phyloP scores from a whole-genome alignment of 2,113 vertebrate genomes.

The Aptenodytes forsteri region DNA sequence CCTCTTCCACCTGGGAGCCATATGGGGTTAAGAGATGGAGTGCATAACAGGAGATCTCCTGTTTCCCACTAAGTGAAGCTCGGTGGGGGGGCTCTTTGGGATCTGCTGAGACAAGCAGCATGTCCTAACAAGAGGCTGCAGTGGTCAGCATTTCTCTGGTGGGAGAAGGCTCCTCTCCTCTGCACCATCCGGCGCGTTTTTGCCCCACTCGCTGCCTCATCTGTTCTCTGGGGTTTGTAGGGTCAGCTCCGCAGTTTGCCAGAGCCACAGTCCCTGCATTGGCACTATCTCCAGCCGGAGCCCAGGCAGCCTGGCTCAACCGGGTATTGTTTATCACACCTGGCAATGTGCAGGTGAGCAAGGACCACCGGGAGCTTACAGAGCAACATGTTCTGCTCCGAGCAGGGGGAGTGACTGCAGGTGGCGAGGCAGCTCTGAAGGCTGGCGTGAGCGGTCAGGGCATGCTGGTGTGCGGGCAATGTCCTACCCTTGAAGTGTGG shows the following conservation, averaged over 20 bases:
- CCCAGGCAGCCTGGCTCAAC: neutral
- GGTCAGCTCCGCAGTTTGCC: neutral
- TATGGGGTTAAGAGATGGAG: neutral
- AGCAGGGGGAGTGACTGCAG: neutral
- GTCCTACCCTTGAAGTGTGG: neutral
- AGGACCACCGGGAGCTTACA: neutral
- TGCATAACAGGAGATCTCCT: neutral
- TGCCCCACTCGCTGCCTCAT: neutral
- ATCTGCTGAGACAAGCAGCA: neutral
- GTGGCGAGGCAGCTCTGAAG: neutral
- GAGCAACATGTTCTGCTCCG: neutral
- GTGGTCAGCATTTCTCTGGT: neutral
- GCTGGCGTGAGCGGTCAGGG: fast-evolving
- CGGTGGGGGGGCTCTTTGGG: neutral
- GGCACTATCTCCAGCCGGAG: neutral
- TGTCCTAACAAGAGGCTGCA: neutral
- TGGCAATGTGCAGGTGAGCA: neutral
- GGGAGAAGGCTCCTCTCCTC: neutral
- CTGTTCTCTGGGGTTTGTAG: neutral
- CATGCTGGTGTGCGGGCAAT: fast-evolving
- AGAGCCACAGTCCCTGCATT: neutral
- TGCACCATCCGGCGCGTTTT: neutral
- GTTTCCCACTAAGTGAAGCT: neutral
- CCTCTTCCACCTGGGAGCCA: neutral
- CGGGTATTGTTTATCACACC: neutral